Evolutionary conservation across 2,888 invertebrate genomes (phyloP).

Genomic region (Ctena decussata): DNA sequence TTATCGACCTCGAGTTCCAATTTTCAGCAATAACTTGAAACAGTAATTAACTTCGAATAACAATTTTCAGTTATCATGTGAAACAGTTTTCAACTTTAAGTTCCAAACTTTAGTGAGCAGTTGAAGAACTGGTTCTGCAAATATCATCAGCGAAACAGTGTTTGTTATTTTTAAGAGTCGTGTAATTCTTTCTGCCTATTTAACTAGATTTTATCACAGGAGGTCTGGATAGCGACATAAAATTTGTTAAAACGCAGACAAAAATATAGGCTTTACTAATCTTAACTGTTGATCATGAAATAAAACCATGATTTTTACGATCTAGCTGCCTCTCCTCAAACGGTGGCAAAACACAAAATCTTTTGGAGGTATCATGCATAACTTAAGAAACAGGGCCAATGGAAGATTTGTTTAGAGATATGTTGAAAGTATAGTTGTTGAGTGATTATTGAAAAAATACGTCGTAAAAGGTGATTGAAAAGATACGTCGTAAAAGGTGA

Average conservation of each 20-base stretch:
- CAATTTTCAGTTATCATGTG: no score
- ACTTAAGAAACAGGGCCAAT: neutral
- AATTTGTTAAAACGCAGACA: constrained; percentile 3
- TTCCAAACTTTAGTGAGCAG: no score
- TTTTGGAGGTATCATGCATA: neutral
- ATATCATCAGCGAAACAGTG: no score
- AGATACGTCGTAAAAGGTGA: no score
- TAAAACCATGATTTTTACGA: constrained; percentile 60
- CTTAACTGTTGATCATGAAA: constrained; percentile 63
- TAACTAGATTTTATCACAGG: neutral
- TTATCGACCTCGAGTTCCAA: no score
- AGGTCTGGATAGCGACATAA: neutral
- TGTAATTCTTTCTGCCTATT: neutral
- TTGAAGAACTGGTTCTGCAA: no score
- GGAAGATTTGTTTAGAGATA: neutral
- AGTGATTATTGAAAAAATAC: neutral
- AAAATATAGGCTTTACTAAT: constrained; percentile 35
- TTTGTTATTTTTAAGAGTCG: no score
- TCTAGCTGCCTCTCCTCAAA: constrained; percentile 44
- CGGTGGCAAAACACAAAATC: neutral
- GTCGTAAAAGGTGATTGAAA: no score
- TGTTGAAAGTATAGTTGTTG: neutral
- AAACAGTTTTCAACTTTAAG: no score
- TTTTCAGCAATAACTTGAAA: no score
- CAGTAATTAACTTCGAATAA: no score